Evolutionary conservation across 2,113 vertebrate species (phyloP), one percentile per base, ranked within the genome.

Genomic region (Propithecus coquereli): DNA sequence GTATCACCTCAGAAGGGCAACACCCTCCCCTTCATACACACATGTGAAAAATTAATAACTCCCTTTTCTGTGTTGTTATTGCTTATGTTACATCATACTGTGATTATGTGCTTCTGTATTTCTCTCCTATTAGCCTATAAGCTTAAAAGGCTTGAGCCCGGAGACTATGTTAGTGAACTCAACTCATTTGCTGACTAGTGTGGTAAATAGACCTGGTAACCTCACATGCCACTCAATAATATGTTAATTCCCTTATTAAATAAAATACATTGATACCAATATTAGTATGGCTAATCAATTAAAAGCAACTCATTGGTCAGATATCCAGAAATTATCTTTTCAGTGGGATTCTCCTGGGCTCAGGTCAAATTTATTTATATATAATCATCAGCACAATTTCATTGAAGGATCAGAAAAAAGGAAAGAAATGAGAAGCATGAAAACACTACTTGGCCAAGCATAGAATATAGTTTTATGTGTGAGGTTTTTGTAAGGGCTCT

Each of bases 261-360:
- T 66, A 84, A 47, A 85, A 77, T 92, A 23, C 3, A 34, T 34
- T 76, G 14, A 77, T 91, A 74, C 12, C 13, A 47, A 11, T 89
- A 79, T 74, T 94, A 68, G 8, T 80, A 71, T 94, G 34, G 37
- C 40, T 85, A 8, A 12, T 83, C 34, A 95, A 32, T 65, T 91
- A 27, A 73, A 77, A 76, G 30, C 18, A 90, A 54, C n/a, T 95
- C 17, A 65, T 40, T 96, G 37, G 45, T 63, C 50, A 84, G 34
- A 37, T 87, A 91, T 11, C 65, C 65, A 80, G 87, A 80, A 85
- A 94, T 82, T 93, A 27, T 76, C 32, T 76, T 93, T 92, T 79
- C n/a, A 73, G 16, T 93, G 23, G 3, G 82, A 89, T 88, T 90
- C 37, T 73, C 23, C n/a, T 27, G 30, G 27, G 8, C 68, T 89